Evolutionary conservation across 2,888 invertebrate genomes (phyloP), one percentile per base, ranked within the genome.

Genomic region (Heliothis peltigera): DNA sequence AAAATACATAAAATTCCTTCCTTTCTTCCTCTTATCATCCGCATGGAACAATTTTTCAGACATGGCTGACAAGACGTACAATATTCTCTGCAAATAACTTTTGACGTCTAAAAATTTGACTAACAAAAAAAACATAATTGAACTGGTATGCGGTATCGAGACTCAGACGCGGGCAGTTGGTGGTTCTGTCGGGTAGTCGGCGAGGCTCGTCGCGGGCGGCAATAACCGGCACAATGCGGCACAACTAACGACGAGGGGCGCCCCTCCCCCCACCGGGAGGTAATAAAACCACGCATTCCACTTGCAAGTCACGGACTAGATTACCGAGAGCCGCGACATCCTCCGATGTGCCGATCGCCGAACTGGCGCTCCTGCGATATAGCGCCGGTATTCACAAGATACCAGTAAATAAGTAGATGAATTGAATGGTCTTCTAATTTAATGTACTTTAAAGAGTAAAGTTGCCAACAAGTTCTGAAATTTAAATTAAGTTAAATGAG

Each of bases 221-320:
- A 87, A 89, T 89, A 89, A 87, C 86, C 80, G 79, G 76, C 85
- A 89, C 87, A 87, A 86, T 88, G 87, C 88, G 87, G 87, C 81
- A 86, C 88, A 84, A 84, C 87, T 87, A 87, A 87, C 88, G 87
- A 86, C 84, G 75, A 78, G 66, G 69, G 63, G 59, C 59, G 67
- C 60, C 64, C 57, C 72, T 62, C 80, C 75, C 77, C 68, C 80
- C 70, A 75, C 81, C 79, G 81, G 80, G 74, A 82, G 84, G 90
- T 91, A 92, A 92, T 93, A 93, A 92, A 91, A 92, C 86, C 90
- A 88, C 88, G 87, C 88, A 92, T 93, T 92, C 87, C 87, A 91
- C 90, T 92, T 93, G 92, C 94, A 92, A 93, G 94, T 94, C 94
- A 94, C 94, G 94, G 90, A 92, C 87, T 90, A 93, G 92, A 94